These are phyloP conservation scores for Eulemur mongoz DNA, from an alignment of 2,797 vertebrate genomes.

Conservation along the genomic window DNA sequence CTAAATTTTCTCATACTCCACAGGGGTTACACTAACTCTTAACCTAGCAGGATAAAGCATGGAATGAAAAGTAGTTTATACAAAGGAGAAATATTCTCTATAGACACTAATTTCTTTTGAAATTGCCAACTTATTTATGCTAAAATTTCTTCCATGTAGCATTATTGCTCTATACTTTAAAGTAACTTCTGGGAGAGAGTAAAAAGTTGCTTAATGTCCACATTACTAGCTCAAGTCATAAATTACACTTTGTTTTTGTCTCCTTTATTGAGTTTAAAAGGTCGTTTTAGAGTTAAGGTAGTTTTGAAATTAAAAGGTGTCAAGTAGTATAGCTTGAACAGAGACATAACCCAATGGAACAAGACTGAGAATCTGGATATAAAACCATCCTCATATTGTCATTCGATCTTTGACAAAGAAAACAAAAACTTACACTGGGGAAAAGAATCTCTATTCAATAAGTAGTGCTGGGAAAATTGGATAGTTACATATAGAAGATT, in stretches of 20 bases:
- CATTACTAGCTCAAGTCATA: neutral
- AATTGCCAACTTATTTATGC: constrained; percentile 40
- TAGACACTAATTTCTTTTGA: constrained; percentile 69
- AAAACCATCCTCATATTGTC: too few species aligned
- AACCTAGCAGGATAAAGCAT: constrained; percentile 63
- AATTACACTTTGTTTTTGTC: neutral
- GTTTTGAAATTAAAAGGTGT: neutral
- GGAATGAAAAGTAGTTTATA: constrained; percentile 69
- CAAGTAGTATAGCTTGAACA: neutral
- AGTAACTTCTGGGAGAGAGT: neutral
- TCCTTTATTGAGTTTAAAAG: neutral
- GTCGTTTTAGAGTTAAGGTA: neutral
- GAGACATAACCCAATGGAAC: too few species aligned
- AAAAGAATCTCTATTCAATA: too few species aligned
- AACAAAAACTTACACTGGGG: too few species aligned
- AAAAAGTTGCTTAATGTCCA: neutral
- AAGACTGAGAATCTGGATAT: too few species aligned
- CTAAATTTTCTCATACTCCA: constrained; percentile 40
- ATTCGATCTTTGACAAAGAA: too few species aligned
- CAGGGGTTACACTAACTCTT: constrained; percentile 70
- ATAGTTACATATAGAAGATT: too few species aligned
- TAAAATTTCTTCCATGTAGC: constrained; percentile 39
- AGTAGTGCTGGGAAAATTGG: too few species aligned
- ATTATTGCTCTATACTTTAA: constrained; percentile 40
- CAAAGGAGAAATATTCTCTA: constrained; percentile 73